phyloP scores from a whole-genome alignment of 2,888 invertebrate species.

The Pammene aurita region DNA sequence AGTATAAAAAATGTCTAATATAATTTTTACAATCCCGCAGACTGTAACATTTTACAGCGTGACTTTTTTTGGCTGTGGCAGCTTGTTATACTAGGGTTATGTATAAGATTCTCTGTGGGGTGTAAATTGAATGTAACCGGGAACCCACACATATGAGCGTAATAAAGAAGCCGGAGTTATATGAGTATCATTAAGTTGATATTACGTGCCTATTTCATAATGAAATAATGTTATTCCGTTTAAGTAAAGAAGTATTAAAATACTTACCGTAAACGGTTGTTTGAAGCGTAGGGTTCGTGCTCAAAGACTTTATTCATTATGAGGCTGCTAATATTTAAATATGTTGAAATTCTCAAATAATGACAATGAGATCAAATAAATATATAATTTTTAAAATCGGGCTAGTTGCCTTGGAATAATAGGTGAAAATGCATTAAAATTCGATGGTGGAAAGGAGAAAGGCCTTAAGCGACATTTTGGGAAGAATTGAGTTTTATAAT shows the following conservation, averaged over 20 bases:
- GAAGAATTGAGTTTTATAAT: too few species aligned
- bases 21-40: neutral
- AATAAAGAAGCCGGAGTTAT: conserved; percentile 52
- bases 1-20: conserved; percentile 40
- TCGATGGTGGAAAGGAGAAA: too few species aligned
- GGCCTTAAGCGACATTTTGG: too few species aligned
- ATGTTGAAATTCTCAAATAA: too few species aligned
- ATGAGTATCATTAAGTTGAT: conserved; percentile 45
- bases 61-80: conserved; percentile 45
- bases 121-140: conserved; percentile 56
- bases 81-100: conserved; percentile 41
- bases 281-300: neutral
- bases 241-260: conserved; percentile 14
- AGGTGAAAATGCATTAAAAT: too few species aligned
- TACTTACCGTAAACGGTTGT: neutral
- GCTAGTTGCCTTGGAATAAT: too few species aligned
- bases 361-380: too few species aligned
- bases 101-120: conserved; percentile 45
- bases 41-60: neutral
- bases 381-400: too few species aligned
- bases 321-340: too few species aligned
- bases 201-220: conserved; percentile 46
- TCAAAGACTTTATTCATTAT: neutral
- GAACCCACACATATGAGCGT: conserved; percentile 50
- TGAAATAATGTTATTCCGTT: conserved; percentile 37